Evolutionary conservation across 2,888 invertebrate genomes (phyloP).

Genomic region (Geophilus truncorum): DNA sequence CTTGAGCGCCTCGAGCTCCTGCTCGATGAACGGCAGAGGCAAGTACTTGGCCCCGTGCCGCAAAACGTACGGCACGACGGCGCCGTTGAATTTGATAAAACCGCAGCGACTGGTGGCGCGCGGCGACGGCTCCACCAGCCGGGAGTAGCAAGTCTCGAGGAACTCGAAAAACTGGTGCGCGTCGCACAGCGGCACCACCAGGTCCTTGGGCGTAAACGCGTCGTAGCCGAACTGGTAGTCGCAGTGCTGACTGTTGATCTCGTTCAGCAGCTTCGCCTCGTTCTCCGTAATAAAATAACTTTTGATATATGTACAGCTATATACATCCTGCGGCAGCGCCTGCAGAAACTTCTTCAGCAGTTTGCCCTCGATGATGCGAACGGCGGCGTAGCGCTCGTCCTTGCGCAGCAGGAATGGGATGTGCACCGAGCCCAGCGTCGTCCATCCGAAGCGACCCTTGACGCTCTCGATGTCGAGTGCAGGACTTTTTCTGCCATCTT

Average conservation of each 20-base stretch:
- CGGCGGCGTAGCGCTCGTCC: conserved; percentile 67
- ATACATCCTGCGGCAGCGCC: conserved; percentile 81
- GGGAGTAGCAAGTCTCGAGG: conserved; percentile 81
- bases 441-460: conserved; percentile 76
- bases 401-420: conserved; percentile 77
- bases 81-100: conserved; percentile 85
- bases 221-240: conserved; percentile 85
- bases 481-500: conserved; percentile 33
- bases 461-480: conserved; percentile 49
- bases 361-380: conserved; percentile 87
- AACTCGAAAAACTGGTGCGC: conserved; percentile 83
- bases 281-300: conserved; percentile 89
- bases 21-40: conserved; percentile 83
- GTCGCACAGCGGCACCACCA: conserved; percentile 81
- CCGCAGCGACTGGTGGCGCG: conserved; percentile 68
- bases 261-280: conserved; percentile 82
- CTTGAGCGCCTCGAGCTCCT: conserved; percentile 78
- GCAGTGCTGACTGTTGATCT: conserved; percentile 88
- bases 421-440: conserved; percentile 64
- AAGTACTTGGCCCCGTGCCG: conserved; percentile 74
- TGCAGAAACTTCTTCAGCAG: conserved; percentile 77
- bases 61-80: conserved; percentile 86
- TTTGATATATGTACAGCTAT: conserved; percentile 83
- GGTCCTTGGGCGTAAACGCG: conserved; percentile 78
- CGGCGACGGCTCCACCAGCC: conserved; percentile 59